Percentiles rank a stretch among this genome's conserved stretches.
Conservation (phyloP, 2,113 vertebrate species). For the Rhizomys pruinosus region DNA sequence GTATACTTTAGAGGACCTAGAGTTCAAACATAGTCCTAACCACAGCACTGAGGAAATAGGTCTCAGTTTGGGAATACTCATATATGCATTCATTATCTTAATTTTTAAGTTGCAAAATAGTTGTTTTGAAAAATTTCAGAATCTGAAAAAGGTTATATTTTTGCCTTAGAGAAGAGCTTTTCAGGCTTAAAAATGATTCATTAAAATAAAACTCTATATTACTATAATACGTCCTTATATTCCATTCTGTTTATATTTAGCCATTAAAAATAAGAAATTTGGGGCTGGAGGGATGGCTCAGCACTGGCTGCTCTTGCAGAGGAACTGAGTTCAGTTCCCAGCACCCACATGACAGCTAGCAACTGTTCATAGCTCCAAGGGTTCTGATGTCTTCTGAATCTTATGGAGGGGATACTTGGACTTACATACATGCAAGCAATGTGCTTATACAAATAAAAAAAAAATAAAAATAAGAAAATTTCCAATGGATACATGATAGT, state of each 20-base stretch:
- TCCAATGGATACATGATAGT: not conserved
- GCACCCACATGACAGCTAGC: no score
- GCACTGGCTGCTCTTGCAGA: no score
- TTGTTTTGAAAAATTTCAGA: not conserved
- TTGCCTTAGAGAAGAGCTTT: not conserved
- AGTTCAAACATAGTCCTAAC: constrained; percentile 55
- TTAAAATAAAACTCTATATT: no score
- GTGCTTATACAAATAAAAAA: no score
- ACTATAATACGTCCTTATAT: not conserved
- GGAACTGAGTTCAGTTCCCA: no score
- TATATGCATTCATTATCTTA: not conserved
- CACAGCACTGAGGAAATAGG: not conserved
- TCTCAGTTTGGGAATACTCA: not conserved
- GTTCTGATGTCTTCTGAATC: no score
- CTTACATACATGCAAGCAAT: no score
- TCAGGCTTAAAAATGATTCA: not conserved
- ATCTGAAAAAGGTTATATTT: not conserved
- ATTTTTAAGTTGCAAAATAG: not conserved
- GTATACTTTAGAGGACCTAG: constrained; percentile 61
- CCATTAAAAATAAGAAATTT: not conserved
- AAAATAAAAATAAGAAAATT: not conserved
- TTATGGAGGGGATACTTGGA: no score
- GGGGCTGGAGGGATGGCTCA: no score
- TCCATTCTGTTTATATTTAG: not conserved
- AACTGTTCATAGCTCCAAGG: no score